Percentiles rank a stretch among this genome's conserved stretches.
Evolutionary conservation across 2,888 invertebrate species (phyloP).

Genomic region (Lymantria monacha): DNA sequence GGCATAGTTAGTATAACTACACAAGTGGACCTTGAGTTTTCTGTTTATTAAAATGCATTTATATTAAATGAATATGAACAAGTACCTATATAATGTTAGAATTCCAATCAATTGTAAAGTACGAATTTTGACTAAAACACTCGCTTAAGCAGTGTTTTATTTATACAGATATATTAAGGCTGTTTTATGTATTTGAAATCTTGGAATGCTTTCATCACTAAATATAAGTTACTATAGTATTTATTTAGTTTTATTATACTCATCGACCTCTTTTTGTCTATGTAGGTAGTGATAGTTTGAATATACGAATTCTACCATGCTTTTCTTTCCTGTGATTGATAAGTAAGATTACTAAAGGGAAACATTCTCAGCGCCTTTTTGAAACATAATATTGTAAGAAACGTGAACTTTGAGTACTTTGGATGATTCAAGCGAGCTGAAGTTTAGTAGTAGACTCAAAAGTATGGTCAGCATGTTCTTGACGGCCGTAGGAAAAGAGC

Average conservation of each 20-base stretch:
- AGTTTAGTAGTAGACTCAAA: no score
- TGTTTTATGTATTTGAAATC: conserved; percentile 18
- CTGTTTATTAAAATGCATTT: background rate
- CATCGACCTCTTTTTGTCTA: background rate
- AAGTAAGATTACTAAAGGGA: no score
- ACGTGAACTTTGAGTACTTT: no score
- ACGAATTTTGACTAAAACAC: conserved; percentile 8
- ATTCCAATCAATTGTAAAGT: background rate
- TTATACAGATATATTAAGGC: conserved; percentile 14
- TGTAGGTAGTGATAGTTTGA: no score
- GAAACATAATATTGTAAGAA: no score
- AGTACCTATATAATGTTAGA: background rate
- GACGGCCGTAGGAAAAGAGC: no score
- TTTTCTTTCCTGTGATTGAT: no score
- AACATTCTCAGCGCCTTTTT: no score
- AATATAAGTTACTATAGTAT: conserved; percentile 19
- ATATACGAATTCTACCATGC: no score
- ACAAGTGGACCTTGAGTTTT: background rate
- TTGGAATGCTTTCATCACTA: conserved; percentile 24
- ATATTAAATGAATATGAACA: background rate
- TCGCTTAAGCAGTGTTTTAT: conserved; percentile 14
- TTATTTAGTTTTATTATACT: background rate
- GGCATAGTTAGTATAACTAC: no score
- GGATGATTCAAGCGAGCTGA: no score
- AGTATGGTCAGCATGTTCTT: no score